Percentiles rank a stretch among this genome's conserved stretches.
These are phyloP conservation scores for Enteromius anoplus DNA, from an alignment of 2,797 vertebrate genomes.

Conservation along the genomic window DNA sequence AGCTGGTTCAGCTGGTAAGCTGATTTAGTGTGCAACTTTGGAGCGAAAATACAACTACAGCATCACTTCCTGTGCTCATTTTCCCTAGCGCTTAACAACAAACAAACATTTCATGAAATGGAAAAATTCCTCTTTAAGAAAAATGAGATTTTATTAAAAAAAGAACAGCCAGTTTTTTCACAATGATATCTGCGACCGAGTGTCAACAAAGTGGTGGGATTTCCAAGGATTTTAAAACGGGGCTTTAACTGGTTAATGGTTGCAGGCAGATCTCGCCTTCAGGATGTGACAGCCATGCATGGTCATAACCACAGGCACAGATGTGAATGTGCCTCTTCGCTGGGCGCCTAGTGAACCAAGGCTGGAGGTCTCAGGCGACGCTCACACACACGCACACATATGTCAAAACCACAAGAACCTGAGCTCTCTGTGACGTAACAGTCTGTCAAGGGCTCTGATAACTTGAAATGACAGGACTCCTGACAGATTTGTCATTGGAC, in stretches of 20 bases:
- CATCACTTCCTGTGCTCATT: neutral
- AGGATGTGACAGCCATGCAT: constrained; percentile 25
- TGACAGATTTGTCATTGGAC: constrained; percentile 2
- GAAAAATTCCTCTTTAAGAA: neutral
- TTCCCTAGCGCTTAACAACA: neutral
- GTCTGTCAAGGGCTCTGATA: constrained; percentile 1
- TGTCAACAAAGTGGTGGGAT: neutral
- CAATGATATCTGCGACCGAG: neutral
- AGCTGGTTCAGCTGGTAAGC: neutral
- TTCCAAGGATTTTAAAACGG: neutral
- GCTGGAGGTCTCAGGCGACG: neutral
- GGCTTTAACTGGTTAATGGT: constrained; percentile 28
- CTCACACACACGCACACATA: constrained; percentile 29
- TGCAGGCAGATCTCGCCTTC: constrained; percentile 27
- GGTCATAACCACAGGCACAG: constrained; percentile 50
- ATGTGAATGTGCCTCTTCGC: constrained; percentile 55
- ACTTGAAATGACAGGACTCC: neutral
- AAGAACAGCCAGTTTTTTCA: neutral
- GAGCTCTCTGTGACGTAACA: neutral
- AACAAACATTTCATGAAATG: neutral
- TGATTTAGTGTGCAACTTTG: neutral
- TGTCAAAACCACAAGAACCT: constrained; percentile 1
- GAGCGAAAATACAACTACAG: neutral
- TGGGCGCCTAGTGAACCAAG: constrained; percentile 50
- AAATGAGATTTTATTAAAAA: neutral